phyloP scores from a whole-genome alignment of 2,797 vertebrate genomes.

The Gobionotothen gibberifrons region DNA sequence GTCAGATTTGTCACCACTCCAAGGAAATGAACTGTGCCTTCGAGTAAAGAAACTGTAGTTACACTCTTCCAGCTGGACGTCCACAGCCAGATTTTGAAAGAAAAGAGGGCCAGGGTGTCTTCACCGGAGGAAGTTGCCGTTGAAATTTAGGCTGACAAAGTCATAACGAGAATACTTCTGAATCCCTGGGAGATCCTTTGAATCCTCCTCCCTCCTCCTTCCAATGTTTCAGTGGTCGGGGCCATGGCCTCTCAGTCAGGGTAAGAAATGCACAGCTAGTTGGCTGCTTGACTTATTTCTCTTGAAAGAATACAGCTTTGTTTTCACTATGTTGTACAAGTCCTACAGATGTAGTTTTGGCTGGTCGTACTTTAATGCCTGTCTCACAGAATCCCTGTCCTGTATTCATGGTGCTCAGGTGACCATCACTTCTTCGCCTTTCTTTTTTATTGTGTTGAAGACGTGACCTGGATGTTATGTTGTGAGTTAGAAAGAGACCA shows the following conservation, averaged over 20 bases:
- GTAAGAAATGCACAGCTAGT: conserved; percentile 81
- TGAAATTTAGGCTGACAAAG: conserved; percentile 55
- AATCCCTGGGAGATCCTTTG: conserved; percentile 77
- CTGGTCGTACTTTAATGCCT: conserved; percentile 20
- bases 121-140: conserved; percentile 40
- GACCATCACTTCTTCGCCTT: conserved; percentile 35
- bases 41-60: conserved; percentile 71
- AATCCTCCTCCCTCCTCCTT: conserved; percentile 76
- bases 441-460: conserved; percentile 31
- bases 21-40: conserved; percentile 82
- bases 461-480: conserved; percentile 37
- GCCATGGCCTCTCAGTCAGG: conserved; percentile 89
- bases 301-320: conserved; percentile 16
- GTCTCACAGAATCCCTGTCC: conserved; percentile 38
- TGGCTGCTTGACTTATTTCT: conserved; percentile 60
- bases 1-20: conserved; percentile 85
- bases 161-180: conserved; percentile 73
- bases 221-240: conserved; percentile 86
- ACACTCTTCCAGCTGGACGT: conserved; percentile 47
- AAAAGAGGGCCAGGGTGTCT: conserved; percentile 24
- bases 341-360: conserved; percentile 7
- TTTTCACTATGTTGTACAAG: not conserved
- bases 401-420: conserved; percentile 50
- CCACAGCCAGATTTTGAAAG: conserved; percentile 28
- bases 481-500: conserved; percentile 32